Base-by-base conservation (phyloP, 2,113 vertebrate genomes). In the Ameiurus melas region DNA sequence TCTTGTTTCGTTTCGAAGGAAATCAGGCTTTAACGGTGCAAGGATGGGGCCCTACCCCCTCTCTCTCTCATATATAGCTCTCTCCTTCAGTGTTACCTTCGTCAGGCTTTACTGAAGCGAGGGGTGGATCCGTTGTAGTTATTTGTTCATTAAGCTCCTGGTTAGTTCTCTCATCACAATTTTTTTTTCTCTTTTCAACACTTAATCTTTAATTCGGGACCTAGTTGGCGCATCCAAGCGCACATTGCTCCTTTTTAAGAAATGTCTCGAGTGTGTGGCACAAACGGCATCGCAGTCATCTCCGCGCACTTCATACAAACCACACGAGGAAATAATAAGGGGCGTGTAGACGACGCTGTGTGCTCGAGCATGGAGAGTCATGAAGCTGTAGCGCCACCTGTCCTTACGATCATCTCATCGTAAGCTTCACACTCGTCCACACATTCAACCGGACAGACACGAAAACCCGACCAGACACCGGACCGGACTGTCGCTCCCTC, bases 1-100 rank as follows among this genome's bases (percentile, higher is more conserved):
- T 95, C 91, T 95, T 93, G 94, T 95, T 96, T 95, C 94, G 93
- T 95, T 95, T 55, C 95, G 94, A 95, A 95, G 93, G 95, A 95
- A 95, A 94, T 94, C 92, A 90, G 91, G 5, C 12, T 93, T 95
- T 95, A 92, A 94, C 95, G 93, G 93, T 90, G 90, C 84, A 93
- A 90, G 92, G 92, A 93, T 91, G 93, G 91, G 90, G 86, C 87
- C 87, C 78, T 33, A 64, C 85, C 55, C 20, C 33, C 20, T 4
- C 20, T 43, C 8, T 47, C 30, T 25, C 55, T 30, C 57, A 53
- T 58, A 9, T 81, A 30, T 58, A 57, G 2, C 70, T 88, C 92
- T 92, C 90, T 93, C 92, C 90, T 93, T 89, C 80, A 85, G 91
- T 92, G 92, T 95, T 93, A 94, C 94, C 94, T 92, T 92, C 94